Base-by-base conservation (phyloP, 2,113 vertebrate species). In the Rhabdomys dilectus region DNA sequence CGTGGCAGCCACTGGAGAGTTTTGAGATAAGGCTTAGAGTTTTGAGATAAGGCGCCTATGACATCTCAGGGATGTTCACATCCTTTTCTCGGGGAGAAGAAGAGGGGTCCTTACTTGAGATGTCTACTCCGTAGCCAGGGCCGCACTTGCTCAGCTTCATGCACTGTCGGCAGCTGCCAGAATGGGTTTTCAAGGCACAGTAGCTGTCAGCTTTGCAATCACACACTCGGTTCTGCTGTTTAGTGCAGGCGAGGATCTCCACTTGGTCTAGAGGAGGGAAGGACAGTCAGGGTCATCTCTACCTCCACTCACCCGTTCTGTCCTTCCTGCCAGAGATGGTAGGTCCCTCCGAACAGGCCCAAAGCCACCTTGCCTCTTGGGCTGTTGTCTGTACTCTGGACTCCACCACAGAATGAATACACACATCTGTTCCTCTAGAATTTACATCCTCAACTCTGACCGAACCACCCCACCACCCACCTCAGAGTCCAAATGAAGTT, bases 161-260 rank as follows among this genome's bases (percentile, higher is more conserved):
- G 0, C 98, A 98, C 15, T 62, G 7, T 42, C 95, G 68, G 24
- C 98, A 98, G 68, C 86, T 60, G 5, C 82, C 42, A 5, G 82
- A 29, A 0, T 39, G 45, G 1, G 15, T 42, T 42, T 26, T 0
- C 73, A 96, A 97, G 0, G 45, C 82, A 15, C 98, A 98, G 66
- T 93, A 98, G n/a, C 88, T 81, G 51, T 97, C 98, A 0, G 96
- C 75, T 91, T 66, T 88, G 97, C 98, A 98, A 95, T 6, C 51
- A 3, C 98, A 98, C 80, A 97, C 78, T 2, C 98, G 98, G 96
- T 98, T 97, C 95, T 97, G 97, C 9, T 96, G 56, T 0, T 0
- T 29, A 0, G 97, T 98, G 93, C 98, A 98, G 0, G 95, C 90
- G 24, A 97, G 98, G 36, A 31, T 93, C 93, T 98, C 91, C 75